Evolutionary conservation across 2,888 invertebrate species (phyloP).

Genomic region (Aspidiotus destructor): DNA sequence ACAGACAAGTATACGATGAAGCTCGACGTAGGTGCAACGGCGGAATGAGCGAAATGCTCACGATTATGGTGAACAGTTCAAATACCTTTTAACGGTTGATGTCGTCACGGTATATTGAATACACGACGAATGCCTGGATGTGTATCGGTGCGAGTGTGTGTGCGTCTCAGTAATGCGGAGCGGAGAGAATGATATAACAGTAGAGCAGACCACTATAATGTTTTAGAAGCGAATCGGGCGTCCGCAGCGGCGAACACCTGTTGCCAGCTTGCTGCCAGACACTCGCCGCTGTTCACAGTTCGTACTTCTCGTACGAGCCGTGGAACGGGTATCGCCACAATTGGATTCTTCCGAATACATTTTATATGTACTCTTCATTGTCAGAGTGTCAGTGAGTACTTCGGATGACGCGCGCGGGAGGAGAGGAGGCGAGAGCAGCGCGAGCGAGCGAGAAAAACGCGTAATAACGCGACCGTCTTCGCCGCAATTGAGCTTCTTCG

Average conservation of each 20-base stretch:
- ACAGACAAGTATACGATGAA: no score
- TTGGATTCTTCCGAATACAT: background rate
- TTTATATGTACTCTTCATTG: background rate
- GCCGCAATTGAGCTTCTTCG: no score
- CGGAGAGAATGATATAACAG: slow-evolving; percentile 20
- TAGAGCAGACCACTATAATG: slow-evolving; percentile 25
- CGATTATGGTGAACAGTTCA: slow-evolving; percentile 30
- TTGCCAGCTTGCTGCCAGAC: slow-evolving; percentile 33
- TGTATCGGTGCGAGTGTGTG: background rate
- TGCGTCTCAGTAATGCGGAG: background rate
- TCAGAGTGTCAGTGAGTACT: no score
- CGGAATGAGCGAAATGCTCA: slow-evolving; percentile 18
- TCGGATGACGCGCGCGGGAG: no score
- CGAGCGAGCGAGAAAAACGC: no score
- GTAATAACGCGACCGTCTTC: no score
- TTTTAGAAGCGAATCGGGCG: slow-evolving; percentile 20
- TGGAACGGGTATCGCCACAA: background rate
- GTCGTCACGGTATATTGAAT: slow-evolving; percentile 30
- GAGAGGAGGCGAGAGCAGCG: no score
- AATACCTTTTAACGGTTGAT: slow-evolving; percentile 30
- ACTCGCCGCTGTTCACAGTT: slow-evolving; percentile 29
- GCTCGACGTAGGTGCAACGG: background rate
- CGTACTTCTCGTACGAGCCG: slow-evolving; percentile 18
- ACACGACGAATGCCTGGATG: slow-evolving; percentile 1
- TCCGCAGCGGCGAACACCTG: slow-evolving; percentile 29